Conservation (phyloP, 1,140 invertebrate genomes). For the Popillia japonica region DNA sequence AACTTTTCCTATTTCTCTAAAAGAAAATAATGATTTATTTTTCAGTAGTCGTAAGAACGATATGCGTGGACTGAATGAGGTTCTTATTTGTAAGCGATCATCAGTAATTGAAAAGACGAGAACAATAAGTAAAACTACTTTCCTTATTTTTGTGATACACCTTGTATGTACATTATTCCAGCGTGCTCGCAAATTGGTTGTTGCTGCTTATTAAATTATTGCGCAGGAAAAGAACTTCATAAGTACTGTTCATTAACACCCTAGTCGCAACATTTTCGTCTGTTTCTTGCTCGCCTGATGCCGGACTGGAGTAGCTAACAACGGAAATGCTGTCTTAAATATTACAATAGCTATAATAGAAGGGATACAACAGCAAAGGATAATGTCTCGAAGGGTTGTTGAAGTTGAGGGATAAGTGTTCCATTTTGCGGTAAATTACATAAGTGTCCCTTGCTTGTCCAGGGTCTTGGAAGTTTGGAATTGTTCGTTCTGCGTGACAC, state of each 20-base stretch:
- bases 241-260: not conserved
- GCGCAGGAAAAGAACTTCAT: not conserved
- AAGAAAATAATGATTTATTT: too few relatives aligned
- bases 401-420: conserved; percentile 25
- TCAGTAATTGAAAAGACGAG: too few relatives aligned
- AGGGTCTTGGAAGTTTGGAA: conserved; percentile 27
- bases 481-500: conserved; percentile 32
- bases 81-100: too few relatives aligned
- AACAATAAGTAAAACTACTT: too few relatives aligned
- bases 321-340: not conserved
- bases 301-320: not conserved
- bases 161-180: too few relatives aligned
- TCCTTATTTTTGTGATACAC: too few relatives aligned
- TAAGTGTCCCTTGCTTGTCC: conserved; percentile 25
- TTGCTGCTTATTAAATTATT: too few relatives aligned
- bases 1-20: too few relatives aligned
- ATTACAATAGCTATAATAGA: conserved; percentile 6
- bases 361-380: not conserved
- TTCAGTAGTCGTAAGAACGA: too few relatives aligned
- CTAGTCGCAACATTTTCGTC: not conserved
- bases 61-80: too few relatives aligned
- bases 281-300: not conserved
- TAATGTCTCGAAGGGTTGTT: conserved; percentile 26
- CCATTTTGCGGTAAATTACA: conserved; percentile 33
- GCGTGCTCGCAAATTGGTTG: too few relatives aligned